Evolutionary conservation across 2,113 vertebrate species (phyloP).

Genomic region (Sinocyclocheilus anophthalmus): DNA sequence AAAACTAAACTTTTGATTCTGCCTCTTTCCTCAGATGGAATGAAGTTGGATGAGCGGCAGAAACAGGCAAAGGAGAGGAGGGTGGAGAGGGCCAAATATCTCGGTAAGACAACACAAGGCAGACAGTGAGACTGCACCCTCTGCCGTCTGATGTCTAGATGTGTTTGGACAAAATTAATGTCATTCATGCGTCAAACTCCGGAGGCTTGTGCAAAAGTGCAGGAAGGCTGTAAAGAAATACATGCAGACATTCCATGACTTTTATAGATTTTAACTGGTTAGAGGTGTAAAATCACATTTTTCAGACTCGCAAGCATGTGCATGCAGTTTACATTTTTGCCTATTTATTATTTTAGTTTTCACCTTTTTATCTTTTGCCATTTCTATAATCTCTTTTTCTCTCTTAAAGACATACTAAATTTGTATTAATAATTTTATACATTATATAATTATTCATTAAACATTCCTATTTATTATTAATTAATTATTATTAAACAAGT

Average conservation of each 20-base stretch:
- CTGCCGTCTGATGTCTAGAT: constrained; percentile 64
- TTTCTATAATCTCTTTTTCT: neutral
- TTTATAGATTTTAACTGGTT: neutral
- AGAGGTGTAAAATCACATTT: neutral
- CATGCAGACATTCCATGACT: neutral
- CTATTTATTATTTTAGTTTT: no score
- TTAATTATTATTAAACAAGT: neutral
- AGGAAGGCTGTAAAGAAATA: neutral
- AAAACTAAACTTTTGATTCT: neutral
- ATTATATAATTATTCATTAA: neutral
- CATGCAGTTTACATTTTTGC: neutral
- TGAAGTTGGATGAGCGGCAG: constrained; percentile 90
- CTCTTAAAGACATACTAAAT: neutral
- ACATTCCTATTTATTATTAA: neutral
- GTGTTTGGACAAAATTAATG: neutral
- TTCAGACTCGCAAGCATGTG: neutral
- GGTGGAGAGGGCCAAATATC: constrained; percentile 91
- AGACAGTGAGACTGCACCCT: constrained; percentile 58
- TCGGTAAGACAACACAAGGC: constrained; percentile 80
- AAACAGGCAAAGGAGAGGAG: constrained; percentile 90
- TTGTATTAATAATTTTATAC: no score
- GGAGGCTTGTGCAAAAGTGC: neutral
- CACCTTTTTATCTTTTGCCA: neutral
- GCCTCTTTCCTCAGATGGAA: constrained; percentile 74
- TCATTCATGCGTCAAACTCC: neutral